Percentiles rank a stretch among this genome's conserved stretches.
Conservation (phyloP, 2,797 vertebrate species). For the Vespertilio murinus region DNA sequence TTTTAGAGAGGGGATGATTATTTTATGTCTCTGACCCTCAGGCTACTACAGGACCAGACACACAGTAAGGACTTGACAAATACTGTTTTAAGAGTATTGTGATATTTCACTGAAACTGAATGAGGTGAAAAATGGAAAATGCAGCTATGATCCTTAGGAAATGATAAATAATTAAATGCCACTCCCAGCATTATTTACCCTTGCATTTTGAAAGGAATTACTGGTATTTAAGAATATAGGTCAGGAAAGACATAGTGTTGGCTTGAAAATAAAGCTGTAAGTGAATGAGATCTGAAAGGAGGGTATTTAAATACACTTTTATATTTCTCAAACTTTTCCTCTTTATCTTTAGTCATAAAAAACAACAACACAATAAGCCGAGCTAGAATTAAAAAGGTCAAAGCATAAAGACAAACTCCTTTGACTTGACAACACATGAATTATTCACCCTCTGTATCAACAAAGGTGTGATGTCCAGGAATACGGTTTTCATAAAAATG, state of each 20-base stretch:
- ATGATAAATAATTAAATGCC: background rate
- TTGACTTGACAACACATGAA: background rate
- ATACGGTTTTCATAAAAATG: background rate
- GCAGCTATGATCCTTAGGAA: background rate
- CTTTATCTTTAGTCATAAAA: background rate
- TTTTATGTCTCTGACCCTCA: background rate
- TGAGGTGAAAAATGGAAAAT: background rate
- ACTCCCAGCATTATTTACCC: too few relatives aligned
- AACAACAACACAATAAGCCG: background rate
- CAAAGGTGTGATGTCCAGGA: background rate
- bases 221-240: background rate
- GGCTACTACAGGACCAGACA: background rate
- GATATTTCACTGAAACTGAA: background rate
- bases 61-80: background rate
- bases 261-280: background rate
- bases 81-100: background rate
- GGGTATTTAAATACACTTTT: background rate
- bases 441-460: background rate
- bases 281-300: background rate
- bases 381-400: conserved; percentile 41
- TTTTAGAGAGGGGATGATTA: background rate
- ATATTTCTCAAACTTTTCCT: background rate
- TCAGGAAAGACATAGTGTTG: background rate
- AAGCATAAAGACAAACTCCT: background rate
- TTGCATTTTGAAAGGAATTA: accelerated